Evolutionary conservation across 2,888 invertebrate genomes (phyloP), one percentile per base, ranked within the genome.

Genomic region (Crossocerus cetratus): DNA sequence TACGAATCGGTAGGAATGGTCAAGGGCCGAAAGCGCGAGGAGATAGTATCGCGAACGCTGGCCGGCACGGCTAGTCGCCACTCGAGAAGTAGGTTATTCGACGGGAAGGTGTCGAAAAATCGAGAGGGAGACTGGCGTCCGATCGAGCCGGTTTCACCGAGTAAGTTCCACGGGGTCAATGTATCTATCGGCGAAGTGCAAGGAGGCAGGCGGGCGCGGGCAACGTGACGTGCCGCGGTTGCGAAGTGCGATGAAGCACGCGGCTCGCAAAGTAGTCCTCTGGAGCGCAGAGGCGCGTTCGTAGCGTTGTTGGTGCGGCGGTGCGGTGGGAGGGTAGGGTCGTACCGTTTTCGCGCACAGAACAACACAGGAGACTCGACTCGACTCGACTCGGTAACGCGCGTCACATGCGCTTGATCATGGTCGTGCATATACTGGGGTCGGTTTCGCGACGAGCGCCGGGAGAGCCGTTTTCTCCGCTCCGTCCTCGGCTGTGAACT

Each of bases 381-480:
- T n/a, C n/a, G 55, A 55, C 18, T 18, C 16, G 21, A 20, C 13
- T 21, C 65, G 68, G 65, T 68, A 68, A 69, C 73, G 73, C 72
- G 67, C 63, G 67, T 77, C 55, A 65, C 62, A 69, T 62, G 62
- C 65, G 69, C 32, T 70, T 68, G 71, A 74, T 71, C 71, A 67
- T 61, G 69, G 56, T 53, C 54, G 61, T 60, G 63, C 56, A 61
- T 56, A 63, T 63, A 65, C 75, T 65, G 61, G 56, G 65, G 75
- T 59, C 49, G 61, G 56, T 74, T 68, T 66, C 73, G 32, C 71
- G 65, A 63, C 61, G 70, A 58, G 67, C 60, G 61, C 66, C 64
- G 69, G 71, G 69, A 70, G 72, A 74, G 75, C 75, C 75, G 73
- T 80, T 82, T 75, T 73, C 82, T 75, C 63, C 74, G 61, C 72